A percentile compares a stretch with the other conserved stretches of the same genome.
phyloP scores from a whole-genome alignment of 53 echinoderm and acorn worm species.

The Echinometra lucunter region DNA sequence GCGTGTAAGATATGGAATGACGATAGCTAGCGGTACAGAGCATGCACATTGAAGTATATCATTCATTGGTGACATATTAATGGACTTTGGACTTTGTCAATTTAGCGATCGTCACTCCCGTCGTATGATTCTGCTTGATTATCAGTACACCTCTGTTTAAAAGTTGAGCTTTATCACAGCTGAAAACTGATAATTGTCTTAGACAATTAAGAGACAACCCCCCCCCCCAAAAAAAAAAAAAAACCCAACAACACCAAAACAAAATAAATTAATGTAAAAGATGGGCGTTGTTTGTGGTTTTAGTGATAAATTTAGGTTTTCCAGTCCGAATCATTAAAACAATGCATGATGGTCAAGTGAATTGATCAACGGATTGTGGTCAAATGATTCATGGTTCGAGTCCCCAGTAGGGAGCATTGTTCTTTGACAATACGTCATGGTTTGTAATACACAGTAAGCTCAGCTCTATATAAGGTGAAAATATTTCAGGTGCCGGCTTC shows the following conservation, averaged over 20 bases:
- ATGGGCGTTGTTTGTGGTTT: conserved; percentile 5
- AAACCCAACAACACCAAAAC: background rate
- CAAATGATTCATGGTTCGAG: background rate
- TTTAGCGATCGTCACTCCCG: background rate
- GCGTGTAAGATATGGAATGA: background rate
- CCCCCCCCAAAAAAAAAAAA: background rate
- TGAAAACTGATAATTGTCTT: background rate
- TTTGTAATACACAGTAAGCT: no score
- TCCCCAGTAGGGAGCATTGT: no score
- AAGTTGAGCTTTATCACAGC: background rate
- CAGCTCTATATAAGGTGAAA: no score
- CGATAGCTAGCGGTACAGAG: background rate
- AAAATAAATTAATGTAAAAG: background rate
- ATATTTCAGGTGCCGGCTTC: no score
- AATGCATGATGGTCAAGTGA: background rate
- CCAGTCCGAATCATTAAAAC: background rate
- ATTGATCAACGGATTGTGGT: background rate
- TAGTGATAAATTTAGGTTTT: background rate
- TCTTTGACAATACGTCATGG: no score
- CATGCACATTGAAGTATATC: background rate
- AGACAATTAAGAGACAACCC: background rate
- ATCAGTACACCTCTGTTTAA: background rate
- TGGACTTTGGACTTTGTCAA: background rate
- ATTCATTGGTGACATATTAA: conserved; percentile 48
- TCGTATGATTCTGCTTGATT: background rate